A percentile compares a stretch with the other conserved stretches of the same genome.
Evolutionary conservation across 2,113 vertebrate genomes (phyloP).

Genomic region (Entelurus aequoreus): DNA sequence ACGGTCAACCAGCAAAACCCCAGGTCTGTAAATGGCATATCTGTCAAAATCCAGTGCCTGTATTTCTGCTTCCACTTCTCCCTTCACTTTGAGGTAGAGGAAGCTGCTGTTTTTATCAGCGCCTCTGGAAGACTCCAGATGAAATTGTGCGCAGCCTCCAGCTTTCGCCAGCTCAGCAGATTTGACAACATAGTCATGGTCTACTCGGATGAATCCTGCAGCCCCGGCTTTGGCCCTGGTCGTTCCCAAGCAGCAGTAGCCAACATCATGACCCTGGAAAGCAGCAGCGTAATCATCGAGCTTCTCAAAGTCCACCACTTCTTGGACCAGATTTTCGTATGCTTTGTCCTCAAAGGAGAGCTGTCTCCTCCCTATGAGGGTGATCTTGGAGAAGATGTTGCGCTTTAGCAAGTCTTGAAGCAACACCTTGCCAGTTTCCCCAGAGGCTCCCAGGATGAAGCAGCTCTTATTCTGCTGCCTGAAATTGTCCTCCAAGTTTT

Average conservation of each 20-base stretch:
- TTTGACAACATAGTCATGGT: constrained; percentile 86
- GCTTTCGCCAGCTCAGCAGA: constrained; percentile 84
- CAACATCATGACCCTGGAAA: constrained; percentile 79
- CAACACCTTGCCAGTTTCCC: constrained; percentile 71
- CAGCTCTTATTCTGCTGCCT: constrained; percentile 70
- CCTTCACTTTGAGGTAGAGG: constrained; percentile 89
- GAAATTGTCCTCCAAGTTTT: constrained; percentile 68
- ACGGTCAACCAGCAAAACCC: constrained; percentile 72
- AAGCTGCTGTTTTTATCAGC: constrained; percentile 80
- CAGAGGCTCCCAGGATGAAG: constrained; percentile 78
- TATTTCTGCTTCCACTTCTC: constrained; percentile 79
- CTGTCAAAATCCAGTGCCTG: constrained; percentile 75
- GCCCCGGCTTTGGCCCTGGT: constrained; percentile 73
- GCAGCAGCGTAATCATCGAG: constrained; percentile 67
- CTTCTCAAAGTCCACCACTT: constrained; percentile 86
- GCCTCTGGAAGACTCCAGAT: constrained; percentile 81
- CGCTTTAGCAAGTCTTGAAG: constrained; percentile 71
- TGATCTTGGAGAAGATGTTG: constrained; percentile 73
- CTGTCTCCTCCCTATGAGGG: constrained; percentile 67
- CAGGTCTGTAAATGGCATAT: constrained; percentile 80
- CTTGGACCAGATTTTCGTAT: constrained; percentile 73
- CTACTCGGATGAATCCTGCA: constrained; percentile 85
- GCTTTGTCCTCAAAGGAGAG: constrained; percentile 64
- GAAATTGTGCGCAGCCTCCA: constrained; percentile 86
- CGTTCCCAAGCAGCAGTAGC: constrained; percentile 86